Conservation (phyloP, 2,888 invertebrate genomes). For the Monochamus alternatus region DNA sequence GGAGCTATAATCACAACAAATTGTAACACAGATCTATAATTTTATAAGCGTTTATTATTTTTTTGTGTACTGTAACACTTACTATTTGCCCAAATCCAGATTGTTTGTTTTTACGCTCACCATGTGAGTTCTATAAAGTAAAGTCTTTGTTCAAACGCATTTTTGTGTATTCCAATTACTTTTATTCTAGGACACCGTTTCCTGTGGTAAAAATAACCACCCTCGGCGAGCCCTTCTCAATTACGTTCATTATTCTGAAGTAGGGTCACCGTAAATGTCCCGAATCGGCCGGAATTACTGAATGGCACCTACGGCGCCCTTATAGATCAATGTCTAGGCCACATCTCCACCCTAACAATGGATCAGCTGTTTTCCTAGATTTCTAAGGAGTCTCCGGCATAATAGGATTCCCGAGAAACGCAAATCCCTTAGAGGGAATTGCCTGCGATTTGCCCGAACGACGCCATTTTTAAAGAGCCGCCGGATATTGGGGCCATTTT, state of each 20-base stretch:
- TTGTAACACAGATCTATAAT: too few species aligned
- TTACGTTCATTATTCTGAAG: neutral
- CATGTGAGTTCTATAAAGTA: too few species aligned
- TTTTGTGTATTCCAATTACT: too few species aligned
- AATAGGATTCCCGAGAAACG: constrained; percentile 29
- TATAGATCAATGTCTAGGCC: constrained; percentile 6
- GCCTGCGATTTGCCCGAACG: constrained; percentile 24
- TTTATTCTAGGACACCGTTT: too few species aligned
- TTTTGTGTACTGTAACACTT: too few species aligned
- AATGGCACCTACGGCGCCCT: constrained; percentile 6
- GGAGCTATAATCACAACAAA: too few species aligned
- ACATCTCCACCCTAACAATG: constrained; percentile 6
- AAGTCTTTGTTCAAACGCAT: too few species aligned
- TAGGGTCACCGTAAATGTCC: neutral
- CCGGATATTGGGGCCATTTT: neutral
- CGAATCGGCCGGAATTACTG: neutral
- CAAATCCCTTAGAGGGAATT: constrained; percentile 27
- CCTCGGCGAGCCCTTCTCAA: too few species aligned
- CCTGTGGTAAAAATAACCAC: too few species aligned
- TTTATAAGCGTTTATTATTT: too few species aligned
- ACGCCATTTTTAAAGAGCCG: constrained; percentile 33
- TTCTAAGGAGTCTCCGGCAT: constrained; percentile 19
- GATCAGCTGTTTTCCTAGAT: constrained; percentile 30
- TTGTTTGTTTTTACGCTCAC: too few species aligned
- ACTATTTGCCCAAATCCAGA: too few species aligned